These are phyloP conservation scores for Paradoxurus hermaphroditus DNA, from an alignment of 2,113 vertebrate species.

Conservation along the genomic window DNA sequence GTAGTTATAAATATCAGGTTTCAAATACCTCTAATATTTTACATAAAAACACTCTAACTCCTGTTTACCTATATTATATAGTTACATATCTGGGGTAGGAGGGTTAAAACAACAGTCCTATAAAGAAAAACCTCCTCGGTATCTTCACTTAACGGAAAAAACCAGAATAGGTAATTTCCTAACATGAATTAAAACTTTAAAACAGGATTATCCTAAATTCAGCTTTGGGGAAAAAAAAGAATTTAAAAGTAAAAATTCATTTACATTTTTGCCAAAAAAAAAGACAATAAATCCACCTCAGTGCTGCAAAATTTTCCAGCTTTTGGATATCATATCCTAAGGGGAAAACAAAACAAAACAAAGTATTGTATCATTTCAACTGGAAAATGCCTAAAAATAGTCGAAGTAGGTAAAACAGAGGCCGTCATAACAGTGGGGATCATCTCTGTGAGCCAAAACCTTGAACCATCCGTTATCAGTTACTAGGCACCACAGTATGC, in stretches of 20 bases:
- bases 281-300: neutral
- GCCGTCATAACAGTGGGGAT: neutral
- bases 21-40: neutral
- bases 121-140: neutral
- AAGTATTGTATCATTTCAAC: neutral
- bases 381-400: neutral
- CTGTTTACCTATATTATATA: neutral
- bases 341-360: neutral
- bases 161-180: neutral
- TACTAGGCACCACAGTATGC: neutral
- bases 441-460: neutral
- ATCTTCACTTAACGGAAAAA: neutral
- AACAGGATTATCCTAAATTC: neutral
- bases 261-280: neutral
- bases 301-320: neutral
- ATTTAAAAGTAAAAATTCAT: neutral
- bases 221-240: neutral
- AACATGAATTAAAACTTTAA: slow-evolving; percentile 7
- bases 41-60: neutral
- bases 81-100: neutral
- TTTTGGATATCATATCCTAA: slow-evolving; percentile 1
- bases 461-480: neutral
- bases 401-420: neutral
- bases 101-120: neutral
- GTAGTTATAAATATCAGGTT: neutral